Percentiles rank a stretch among this genome's conserved stretches.
Evolutionary conservation across 2,888 invertebrate species (phyloP).

Genomic region (Psylliodes chrysocephalus): DNA sequence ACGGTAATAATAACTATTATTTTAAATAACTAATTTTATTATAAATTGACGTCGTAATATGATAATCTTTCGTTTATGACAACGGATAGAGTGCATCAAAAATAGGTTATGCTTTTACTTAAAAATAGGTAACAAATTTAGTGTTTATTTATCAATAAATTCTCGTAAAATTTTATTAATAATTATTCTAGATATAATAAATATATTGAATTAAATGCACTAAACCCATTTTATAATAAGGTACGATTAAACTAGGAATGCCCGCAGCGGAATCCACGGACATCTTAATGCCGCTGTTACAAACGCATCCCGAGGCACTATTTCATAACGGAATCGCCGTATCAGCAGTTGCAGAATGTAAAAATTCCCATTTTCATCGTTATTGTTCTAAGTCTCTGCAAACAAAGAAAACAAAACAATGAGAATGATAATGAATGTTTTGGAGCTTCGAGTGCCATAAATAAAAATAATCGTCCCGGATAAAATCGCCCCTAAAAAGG

Average conservation of each 20-base stretch:
- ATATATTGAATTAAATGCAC: background rate
- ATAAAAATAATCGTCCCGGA: slow-evolving; percentile 28
- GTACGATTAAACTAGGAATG: background rate
- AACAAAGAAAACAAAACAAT: slow-evolving; percentile 31
- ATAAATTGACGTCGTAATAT: no score
- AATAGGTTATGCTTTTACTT: no score
- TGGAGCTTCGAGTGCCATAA: slow-evolving; percentile 25
- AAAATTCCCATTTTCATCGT: slow-evolving; percentile 18
- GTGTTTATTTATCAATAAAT: no score
- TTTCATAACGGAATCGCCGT: slow-evolving; percentile 10
- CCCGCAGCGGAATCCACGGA: background rate
- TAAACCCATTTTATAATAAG: background rate
- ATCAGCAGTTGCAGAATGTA: slow-evolving; percentile 18
- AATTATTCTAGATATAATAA: no score
- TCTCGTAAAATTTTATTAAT: no score
- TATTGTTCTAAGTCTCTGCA: slow-evolving; percentile 23
- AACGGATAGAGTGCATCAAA: no score
- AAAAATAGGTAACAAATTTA: no score
- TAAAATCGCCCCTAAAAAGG: slow-evolving; percentile 25
- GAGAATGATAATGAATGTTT: slow-evolving; percentile 29
- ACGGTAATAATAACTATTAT: no score
- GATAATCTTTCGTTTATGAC: no score
- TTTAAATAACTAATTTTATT: no score
- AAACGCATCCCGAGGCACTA: slow-evolving; percentile 3
- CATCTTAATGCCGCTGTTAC: slow-evolving; percentile 7